Conservation (phyloP, 2,113 vertebrate species). For the Lates calcarifer region DNA sequence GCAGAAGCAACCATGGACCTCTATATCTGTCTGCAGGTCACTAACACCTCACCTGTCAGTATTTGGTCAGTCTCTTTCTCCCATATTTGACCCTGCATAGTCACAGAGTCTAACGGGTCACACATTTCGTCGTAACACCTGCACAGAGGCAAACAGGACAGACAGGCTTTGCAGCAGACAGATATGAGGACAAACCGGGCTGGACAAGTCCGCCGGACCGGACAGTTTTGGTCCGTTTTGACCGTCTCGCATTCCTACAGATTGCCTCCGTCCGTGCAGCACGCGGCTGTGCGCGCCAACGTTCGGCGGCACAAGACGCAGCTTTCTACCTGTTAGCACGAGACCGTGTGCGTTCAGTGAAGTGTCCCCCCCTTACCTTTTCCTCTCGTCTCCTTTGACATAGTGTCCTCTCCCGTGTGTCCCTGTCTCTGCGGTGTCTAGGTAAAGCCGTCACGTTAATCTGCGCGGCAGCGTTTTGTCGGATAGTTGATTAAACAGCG, state of each 20-base stretch:
- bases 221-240: constrained; percentile 8
- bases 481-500: constrained; percentile 52
- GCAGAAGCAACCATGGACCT: not conserved
- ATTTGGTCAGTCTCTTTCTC: not conserved
- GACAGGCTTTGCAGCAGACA: not conserved
- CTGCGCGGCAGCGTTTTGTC: constrained; percentile 29
- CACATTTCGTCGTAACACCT: constrained; percentile 26
- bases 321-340: constrained; percentile 76
- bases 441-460: constrained; percentile 37
- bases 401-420: constrained; percentile 68
- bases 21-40: constrained; percentile 22
- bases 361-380: constrained; percentile 76
- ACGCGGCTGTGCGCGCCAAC: constrained; percentile 47
- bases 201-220: constrained; percentile 2
- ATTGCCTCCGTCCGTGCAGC: constrained; percentile 50
- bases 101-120: constrained; percentile 38
- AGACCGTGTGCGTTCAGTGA: not conserved
- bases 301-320: constrained; percentile 37
- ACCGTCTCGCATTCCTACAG: constrained; percentile 78
- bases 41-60: not conserved
- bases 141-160: constrained; percentile 7
- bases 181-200: not conserved
- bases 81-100: constrained; percentile 25
- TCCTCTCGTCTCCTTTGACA: constrained; percentile 82
- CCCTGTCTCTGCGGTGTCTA: constrained; percentile 33